Percentiles rank a stretch among this genome's conserved stretches.
Evolutionary conservation across 2,888 invertebrate species (phyloP).

Genomic region (Chrysotoxum bicinctum): DNA sequence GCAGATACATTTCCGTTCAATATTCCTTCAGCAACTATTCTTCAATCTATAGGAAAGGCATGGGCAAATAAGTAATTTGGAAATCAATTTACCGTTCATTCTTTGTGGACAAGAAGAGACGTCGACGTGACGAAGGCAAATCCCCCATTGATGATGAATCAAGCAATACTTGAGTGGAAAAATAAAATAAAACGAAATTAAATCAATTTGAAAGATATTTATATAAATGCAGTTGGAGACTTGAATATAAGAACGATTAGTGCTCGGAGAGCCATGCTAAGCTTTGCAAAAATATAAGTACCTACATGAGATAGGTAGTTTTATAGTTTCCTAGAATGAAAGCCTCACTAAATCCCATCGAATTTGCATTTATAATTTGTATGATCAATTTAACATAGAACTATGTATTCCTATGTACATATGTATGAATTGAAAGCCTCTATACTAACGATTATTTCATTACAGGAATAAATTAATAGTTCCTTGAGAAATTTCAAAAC

Average conservation of each 20-base stretch:
- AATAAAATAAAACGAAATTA: background rate
- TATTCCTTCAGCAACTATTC: background rate
- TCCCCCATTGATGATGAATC: constrained; percentile 17
- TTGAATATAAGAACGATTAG: background rate
- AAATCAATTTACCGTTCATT: constrained; percentile 42
- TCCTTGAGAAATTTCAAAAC: constrained; percentile 1
- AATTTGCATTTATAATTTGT: constrained; percentile 5
- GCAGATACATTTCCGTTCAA: constrained; percentile 16
- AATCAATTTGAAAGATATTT: background rate
- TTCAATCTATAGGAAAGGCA: background rate
- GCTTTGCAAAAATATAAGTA: background rate
- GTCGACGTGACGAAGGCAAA: background rate
- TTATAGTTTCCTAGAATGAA: background rate
- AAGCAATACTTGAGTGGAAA: constrained; percentile 1
- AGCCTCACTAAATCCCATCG: background rate
- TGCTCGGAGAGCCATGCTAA: background rate
- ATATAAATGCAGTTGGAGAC: background rate
- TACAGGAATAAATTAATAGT: constrained; percentile 5
- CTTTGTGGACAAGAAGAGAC: background rate
- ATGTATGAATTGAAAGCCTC: background rate
- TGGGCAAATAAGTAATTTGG: constrained; percentile 23
- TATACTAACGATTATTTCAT: background rate
- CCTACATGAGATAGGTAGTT: background rate
- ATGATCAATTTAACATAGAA: background rate
- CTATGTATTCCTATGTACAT: background rate